phyloP scores from a whole-genome alignment of 2,797 vertebrate genomes.

The Gorsachius magnificus region DNA sequence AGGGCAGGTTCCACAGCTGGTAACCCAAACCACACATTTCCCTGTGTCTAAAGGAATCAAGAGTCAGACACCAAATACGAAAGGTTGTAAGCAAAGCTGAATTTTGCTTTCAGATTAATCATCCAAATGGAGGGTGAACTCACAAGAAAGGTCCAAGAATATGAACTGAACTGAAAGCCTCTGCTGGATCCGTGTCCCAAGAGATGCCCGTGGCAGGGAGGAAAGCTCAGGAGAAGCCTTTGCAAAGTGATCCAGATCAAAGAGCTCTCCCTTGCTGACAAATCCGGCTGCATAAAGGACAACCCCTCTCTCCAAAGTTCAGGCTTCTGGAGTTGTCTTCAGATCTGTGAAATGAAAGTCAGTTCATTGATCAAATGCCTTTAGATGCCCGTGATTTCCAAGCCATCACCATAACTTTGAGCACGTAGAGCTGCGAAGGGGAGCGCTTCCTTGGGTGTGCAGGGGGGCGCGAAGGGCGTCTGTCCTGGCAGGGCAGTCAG shows the following conservation, averaged over 20 bases:
- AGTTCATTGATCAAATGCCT: constrained; percentile 22
- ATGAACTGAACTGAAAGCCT: background rate
- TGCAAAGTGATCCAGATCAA: constrained; percentile 19
- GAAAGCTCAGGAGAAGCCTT: background rate
- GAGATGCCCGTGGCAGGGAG: background rate
- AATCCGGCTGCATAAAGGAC: constrained; percentile 18
- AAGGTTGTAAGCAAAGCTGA: background rate
- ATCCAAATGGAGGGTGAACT: background rate
- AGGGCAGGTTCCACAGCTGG: fast-evolving
- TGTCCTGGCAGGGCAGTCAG: fast-evolving
- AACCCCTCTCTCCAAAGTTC: background rate
- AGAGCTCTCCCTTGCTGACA: constrained; percentile 36
- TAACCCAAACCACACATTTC: background rate
- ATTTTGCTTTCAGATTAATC: background rate
- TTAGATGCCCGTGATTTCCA: constrained; percentile 8
- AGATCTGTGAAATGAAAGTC: constrained; percentile 46
- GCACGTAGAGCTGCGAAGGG: background rate
- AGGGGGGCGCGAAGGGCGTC: too few species aligned
- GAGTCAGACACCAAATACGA: background rate
- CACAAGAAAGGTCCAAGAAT: background rate
- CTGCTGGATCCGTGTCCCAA: background rate
- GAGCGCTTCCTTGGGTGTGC: background rate
- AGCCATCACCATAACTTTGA: background rate
- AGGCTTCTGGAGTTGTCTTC: constrained; percentile 34
- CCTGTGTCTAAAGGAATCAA: background rate